These are phyloP conservation scores for Dryomyza anilis DNA, from an alignment of 2,888 invertebrate species.

Conservation along the genomic window DNA sequence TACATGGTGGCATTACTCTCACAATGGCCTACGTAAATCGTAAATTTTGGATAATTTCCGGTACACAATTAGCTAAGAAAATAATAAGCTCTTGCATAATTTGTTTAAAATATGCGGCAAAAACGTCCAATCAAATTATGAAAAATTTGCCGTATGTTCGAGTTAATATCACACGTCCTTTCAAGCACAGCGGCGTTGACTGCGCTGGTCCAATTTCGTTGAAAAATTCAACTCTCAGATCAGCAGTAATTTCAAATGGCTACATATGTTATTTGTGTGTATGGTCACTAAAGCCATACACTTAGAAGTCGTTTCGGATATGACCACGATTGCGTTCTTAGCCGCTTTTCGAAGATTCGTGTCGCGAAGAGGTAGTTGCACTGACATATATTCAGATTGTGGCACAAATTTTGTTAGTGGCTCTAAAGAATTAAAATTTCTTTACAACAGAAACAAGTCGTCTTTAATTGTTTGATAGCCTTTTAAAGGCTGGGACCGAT, in stretches of 20 bases:
- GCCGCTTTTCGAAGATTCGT: conserved; percentile 33
- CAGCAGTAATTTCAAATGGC: conserved; percentile 22
- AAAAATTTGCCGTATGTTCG: conserved; percentile 23
- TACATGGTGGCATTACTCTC: not conserved
- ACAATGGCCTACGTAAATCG: conserved; percentile 1
- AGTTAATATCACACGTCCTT: conserved; percentile 27
- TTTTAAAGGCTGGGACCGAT: conserved; percentile 9
- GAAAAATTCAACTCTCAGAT: conserved; percentile 28
- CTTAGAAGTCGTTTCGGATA: conserved; percentile 33
- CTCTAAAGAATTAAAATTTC: conserved; percentile 7
- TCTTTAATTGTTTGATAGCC: not conserved
- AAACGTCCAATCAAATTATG: conserved; percentile 36
- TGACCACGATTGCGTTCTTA: conserved; percentile 33
- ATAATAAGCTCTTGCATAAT: conserved; percentile 11
- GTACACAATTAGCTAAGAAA: conserved; percentile 11
- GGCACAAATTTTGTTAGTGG: conserved; percentile 33
- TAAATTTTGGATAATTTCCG: conserved; percentile 21
- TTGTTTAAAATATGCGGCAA: conserved; percentile 23
- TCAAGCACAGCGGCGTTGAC: conserved; percentile 35
- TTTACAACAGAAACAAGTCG: conserved; percentile 9
- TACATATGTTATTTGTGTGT: conserved; percentile 36
- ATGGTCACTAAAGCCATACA: conserved; percentile 33
- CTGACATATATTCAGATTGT: conserved; percentile 25
- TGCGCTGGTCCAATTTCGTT: conserved; percentile 32
- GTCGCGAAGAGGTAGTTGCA: conserved; percentile 28